Evolutionary conservation across 2,888 invertebrate species (phyloP).

Genomic region (Gonocerus acuteangulatus): DNA sequence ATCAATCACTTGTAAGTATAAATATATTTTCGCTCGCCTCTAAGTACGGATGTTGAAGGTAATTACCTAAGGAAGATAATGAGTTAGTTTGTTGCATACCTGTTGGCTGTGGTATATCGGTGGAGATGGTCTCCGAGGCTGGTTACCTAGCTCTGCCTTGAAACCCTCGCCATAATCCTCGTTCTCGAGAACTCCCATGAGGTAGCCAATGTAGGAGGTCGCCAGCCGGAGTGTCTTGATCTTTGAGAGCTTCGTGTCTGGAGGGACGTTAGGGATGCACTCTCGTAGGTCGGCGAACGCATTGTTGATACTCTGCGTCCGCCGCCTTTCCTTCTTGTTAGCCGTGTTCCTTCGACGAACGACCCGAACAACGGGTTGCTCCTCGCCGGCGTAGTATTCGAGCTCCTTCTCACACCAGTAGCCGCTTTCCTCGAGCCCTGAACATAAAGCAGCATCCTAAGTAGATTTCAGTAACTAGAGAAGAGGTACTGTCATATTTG

Average conservation of each 20-base stretch:
- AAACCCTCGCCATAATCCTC: conserved; percentile 74
- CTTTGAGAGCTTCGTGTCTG: conserved; percentile 80
- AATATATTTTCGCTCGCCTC: too few species aligned
- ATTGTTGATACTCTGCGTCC: conserved; percentile 90
- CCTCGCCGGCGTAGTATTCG: neutral
- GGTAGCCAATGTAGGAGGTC: conserved; percentile 84
- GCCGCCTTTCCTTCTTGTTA: conserved; percentile 85
- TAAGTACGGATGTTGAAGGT: too few species aligned
- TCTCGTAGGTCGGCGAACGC: conserved; percentile 87
- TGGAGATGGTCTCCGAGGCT: conserved; percentile 8
- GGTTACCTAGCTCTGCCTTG: conserved; percentile 66
- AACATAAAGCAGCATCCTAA: neutral
- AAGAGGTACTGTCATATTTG: too few species aligned
- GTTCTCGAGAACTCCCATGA: conserved; percentile 81
- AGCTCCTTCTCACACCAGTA: conserved; percentile 12
- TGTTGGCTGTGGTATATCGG: too few species aligned
- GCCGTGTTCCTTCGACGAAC: conserved; percentile 82
- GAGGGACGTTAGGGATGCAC: conserved; percentile 92
- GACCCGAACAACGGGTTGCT: conserved; percentile 43
- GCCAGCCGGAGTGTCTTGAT: conserved; percentile 91
- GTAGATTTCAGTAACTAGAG: too few species aligned
- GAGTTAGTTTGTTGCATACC: too few species aligned
- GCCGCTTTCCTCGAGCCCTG: neutral
- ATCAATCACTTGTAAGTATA: too few species aligned
- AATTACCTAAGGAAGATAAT: too few species aligned